A percentile compares a stretch with the other conserved stretches of the same genome.
These are phyloP conservation scores for Salvelinus alpinus DNA, from an alignment of 2,113 vertebrate genomes.

Conservation along the genomic window DNA sequence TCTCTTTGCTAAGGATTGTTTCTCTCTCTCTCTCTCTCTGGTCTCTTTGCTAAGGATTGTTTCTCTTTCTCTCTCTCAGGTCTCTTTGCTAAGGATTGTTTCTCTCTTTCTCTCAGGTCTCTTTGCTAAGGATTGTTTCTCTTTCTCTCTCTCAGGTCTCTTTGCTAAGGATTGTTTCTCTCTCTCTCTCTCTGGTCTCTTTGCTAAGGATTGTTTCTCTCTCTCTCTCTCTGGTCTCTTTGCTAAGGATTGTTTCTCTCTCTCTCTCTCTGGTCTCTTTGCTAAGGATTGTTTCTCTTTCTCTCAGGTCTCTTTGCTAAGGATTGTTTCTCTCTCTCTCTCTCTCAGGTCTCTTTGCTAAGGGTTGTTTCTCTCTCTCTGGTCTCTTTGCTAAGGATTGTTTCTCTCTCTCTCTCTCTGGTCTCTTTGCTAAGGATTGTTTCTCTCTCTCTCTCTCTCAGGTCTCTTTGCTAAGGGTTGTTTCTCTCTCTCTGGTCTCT, in stretches of 20 bases:
- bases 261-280: too few species aligned
- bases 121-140: not conserved
- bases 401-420: constrained; percentile 69
- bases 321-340: not conserved
- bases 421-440: too few species aligned
- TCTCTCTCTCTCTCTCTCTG: too few species aligned
- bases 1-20: not conserved
- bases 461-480: constrained; percentile 97
- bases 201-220: not conserved
- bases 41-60: not conserved
- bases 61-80: constrained; percentile 69
- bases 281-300: not conserved
- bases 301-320: not conserved
- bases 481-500: constrained; percentile 72
- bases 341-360: too few species aligned
- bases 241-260: too few species aligned
- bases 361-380: constrained; percentile 50
- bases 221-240: not conserved
- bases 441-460: constrained; percentile 46
- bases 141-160: constrained; percentile 79
- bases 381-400: constrained; percentile 97
- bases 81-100: constrained; percentile 96
- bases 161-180: constrained; percentile 95
- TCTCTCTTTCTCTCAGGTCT: too few species aligned
- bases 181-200: constrained; percentile 75